Conservation (phyloP, 2,113 vertebrate genomes). For the Parus major region DNA sequence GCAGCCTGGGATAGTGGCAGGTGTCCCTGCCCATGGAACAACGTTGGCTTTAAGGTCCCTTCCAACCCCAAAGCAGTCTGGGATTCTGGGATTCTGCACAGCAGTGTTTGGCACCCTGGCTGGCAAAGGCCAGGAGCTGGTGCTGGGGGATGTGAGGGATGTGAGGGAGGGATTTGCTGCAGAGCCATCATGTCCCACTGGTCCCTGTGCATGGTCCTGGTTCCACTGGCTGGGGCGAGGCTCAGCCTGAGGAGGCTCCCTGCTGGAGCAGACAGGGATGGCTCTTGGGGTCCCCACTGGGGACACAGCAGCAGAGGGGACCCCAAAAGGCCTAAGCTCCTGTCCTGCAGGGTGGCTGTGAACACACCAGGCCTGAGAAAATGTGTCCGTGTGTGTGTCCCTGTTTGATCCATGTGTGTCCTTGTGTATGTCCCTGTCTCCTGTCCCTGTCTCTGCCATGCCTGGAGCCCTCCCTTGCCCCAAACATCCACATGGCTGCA, state of each 20-base stretch:
- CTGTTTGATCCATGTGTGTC: not conserved
- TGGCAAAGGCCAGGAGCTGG: rapidly evolving
- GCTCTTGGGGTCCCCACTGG: not conserved
- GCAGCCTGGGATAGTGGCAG: rapidly evolving
- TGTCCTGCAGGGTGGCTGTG: rapidly evolving
- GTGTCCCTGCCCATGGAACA: not conserved
- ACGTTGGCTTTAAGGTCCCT: not conserved
- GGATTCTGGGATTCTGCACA: not conserved
- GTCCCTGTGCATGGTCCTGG: not conserved
- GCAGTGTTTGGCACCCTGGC: not conserved
- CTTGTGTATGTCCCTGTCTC: not conserved
- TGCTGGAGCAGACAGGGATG: too few species aligned
- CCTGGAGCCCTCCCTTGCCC: not conserved
- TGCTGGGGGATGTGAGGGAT: not conserved
- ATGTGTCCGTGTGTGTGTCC: not conserved
- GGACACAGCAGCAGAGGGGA: not conserved
- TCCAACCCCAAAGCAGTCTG: not conserved
- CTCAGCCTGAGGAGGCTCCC: not conserved
- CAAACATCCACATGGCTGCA: rapidly evolving
- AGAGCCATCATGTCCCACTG: rapidly evolving
- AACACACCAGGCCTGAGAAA: not conserved
- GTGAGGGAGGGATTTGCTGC: not conserved
- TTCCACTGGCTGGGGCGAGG: rapidly evolving
- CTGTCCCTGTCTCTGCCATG: not conserved
- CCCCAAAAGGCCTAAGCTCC: not conserved